Base-by-base conservation (phyloP, 2,797 vertebrate genomes). In the Zenarchopterus dispar region DNA sequence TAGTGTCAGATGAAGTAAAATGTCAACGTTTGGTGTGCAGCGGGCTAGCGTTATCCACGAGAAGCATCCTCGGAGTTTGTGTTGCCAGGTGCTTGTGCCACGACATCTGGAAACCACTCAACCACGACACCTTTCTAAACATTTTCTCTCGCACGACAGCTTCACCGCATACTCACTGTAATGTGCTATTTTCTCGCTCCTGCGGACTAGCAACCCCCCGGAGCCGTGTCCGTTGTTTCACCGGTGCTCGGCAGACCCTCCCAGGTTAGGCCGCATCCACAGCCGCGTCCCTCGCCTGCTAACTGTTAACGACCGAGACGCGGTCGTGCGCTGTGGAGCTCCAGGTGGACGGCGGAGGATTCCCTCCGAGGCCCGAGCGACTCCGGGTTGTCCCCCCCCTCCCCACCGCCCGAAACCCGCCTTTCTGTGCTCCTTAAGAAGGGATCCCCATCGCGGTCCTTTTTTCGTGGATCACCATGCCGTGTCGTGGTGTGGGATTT, bases 191-290 rank as follows among this genome's bases (percentile, higher is more conserved):
- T 57, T 47, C 23, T 72, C 78, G 60, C 80, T 89, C 82, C 82
- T 82, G 75, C 43, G 61, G 63, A 62, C 78, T 71, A 53, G 80
- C 76, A 67, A 77, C 59, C 33, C 80, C 83, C 83, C 31, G 70
- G 71, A 73, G 62, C 49, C 68, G 77, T 89, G 79, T 84, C 83
- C 78, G 86, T 82, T 90, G 84, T 90, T 81, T 85, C 84, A 80
- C 87, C 80, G 78, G 59, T 73, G 79, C 82, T 90, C 66, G 62
- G 79, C 87, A 85, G 86, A 92, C 90, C 91, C 93, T 92, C 89
- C 89, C 90, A 82, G 84, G 84, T 74, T 88, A 92, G 92, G 93
- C 93, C 93, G 87, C 87, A 87, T 88, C 57, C 77, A 85, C 88
- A 93, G 88, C 92, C 90, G 47, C 93, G 92, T 72, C 68, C 73